phyloP scores from a whole-genome alignment of 2,797 vertebrate genomes.

The Passerculus sandwichensis region DNA sequence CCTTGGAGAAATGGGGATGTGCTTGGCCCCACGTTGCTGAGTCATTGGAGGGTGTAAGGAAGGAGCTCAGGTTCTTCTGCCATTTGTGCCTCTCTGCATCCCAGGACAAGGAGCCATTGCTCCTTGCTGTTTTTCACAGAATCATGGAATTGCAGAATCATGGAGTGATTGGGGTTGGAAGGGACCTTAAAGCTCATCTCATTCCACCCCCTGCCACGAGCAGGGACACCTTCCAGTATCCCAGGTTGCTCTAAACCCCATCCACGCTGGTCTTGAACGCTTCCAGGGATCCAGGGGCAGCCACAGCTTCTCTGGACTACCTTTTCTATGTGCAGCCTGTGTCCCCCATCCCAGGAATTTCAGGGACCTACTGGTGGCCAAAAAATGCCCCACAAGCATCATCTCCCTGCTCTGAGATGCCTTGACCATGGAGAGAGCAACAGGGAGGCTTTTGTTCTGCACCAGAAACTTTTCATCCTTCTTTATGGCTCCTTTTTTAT shows the following conservation, averaged over 20 bases:
- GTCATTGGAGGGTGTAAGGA: neutral
- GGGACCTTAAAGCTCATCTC: neutral
- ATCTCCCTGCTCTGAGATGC: slow-evolving; percentile 73
- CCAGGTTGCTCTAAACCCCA: neutral
- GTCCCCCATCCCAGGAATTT: neutral
- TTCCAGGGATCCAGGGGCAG: neutral
- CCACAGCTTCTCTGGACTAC: neutral
- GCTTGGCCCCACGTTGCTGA: neutral
- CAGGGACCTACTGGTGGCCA: neutral
- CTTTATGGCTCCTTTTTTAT: slow-evolving; percentile 31
- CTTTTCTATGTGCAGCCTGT: neutral
- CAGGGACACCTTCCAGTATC: no score
- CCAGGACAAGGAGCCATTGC: neutral
- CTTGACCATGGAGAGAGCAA: neutral
- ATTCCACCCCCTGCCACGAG: neutral
- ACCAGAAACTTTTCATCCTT: slow-evolving; percentile 19
- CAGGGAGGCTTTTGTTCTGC: slow-evolving; percentile 40
- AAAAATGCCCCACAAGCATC: slow-evolving; percentile 76
- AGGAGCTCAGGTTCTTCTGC: neutral
- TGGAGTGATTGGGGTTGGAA: neutral
- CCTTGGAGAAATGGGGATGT: neutral
- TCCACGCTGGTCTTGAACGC: neutral
- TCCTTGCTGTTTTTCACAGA: neutral
- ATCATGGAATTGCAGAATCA: neutral
- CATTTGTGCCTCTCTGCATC: neutral